phyloP scores from a whole-genome alignment of 1,140 invertebrate genomes.

The Drosophila setifemur region DNA sequence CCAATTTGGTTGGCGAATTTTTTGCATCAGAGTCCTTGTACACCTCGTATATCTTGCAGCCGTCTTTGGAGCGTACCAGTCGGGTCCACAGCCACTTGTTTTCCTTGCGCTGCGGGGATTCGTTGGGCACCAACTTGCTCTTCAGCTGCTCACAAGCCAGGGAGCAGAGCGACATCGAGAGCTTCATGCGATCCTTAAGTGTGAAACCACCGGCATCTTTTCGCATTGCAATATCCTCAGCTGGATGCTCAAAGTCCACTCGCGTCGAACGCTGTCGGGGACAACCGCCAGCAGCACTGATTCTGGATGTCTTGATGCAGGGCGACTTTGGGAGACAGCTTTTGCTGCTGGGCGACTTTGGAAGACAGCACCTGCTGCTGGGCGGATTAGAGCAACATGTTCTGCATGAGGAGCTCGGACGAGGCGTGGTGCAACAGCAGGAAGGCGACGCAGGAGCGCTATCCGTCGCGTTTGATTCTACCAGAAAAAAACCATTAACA shows the following conservation, averaged over 20 bases:
- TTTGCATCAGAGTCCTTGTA: constrained; percentile 45
- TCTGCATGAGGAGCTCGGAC: background rate
- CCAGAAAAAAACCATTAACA: background rate
- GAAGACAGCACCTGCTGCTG: background rate
- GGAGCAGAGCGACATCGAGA: constrained; percentile 32
- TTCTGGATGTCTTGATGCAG: constrained; percentile 8
- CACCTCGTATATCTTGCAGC: constrained; percentile 58
- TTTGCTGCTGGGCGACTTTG: background rate
- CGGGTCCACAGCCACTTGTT: constrained; percentile 57
- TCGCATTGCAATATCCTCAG: background rate
- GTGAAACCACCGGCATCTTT: background rate
- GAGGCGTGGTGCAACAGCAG: background rate
- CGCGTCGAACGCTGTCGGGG: constrained; percentile 22
- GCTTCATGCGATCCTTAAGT: constrained; percentile 1
- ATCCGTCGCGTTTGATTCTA: too few species aligned
- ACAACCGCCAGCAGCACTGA: background rate
- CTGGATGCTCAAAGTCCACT: constrained; percentile 56
- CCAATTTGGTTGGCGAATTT: background rate
- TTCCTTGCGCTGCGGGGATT: background rate
- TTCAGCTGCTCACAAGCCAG: constrained; percentile 25
- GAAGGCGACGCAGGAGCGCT: too few species aligned
- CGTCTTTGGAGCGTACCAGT: constrained; percentile 22
- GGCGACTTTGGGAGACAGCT: constrained; percentile 1
- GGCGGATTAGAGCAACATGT: background rate
- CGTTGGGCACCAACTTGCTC: background rate